phyloP scores from a whole-genome alignment of 2,888 invertebrate species.

The Macrosoma leucophasiata region DNA sequence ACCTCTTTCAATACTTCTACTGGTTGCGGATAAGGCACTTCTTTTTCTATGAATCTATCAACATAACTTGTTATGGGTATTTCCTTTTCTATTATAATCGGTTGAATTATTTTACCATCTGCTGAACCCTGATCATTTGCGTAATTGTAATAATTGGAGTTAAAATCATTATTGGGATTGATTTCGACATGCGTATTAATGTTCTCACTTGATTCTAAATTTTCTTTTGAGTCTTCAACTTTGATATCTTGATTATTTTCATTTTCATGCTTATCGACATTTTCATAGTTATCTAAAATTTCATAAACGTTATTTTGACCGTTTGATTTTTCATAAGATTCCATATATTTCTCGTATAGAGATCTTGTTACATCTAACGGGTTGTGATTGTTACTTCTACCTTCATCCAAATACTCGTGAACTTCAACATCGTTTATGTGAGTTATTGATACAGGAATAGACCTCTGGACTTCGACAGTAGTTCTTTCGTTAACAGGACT shows the following conservation, averaged over 20 bases:
- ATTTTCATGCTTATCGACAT: slow-evolving; percentile 33
- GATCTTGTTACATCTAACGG: slow-evolving; percentile 42
- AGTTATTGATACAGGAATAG: slow-evolving; percentile 73
- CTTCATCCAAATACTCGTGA: slow-evolving; percentile 61
- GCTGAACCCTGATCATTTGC: slow-evolving; percentile 36
- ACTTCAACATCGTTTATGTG: slow-evolving; percentile 66
- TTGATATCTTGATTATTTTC: slow-evolving; percentile 32
- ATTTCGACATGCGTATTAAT: slow-evolving; percentile 45
- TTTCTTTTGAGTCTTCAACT: slow-evolving; percentile 44
- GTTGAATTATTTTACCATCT: slow-evolving; percentile 54
- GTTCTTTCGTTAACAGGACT: slow-evolving; percentile 64
- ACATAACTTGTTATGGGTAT: slow-evolving; percentile 63
- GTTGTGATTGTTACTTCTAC: slow-evolving; percentile 46
- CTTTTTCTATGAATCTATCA: slow-evolving; percentile 59
- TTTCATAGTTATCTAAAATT: slow-evolving; percentile 41
- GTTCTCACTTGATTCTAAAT: slow-evolving; percentile 51
- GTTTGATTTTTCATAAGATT: slow-evolving; percentile 53
- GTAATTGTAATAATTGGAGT: slow-evolving; percentile 32
- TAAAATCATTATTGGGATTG: slow-evolving; percentile 39
- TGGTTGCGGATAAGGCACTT: slow-evolving; percentile 58
- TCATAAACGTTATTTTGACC: slow-evolving; percentile 48
- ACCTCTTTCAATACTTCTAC: slow-evolving; percentile 49
- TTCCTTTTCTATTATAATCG: slow-evolving; percentile 64
- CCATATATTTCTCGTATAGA: slow-evolving; percentile 50
- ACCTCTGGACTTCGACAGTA: slow-evolving; percentile 79